phyloP scores from a whole-genome alignment of 2,888 invertebrate genomes.

The Prostheceraeus crozeri region DNA sequence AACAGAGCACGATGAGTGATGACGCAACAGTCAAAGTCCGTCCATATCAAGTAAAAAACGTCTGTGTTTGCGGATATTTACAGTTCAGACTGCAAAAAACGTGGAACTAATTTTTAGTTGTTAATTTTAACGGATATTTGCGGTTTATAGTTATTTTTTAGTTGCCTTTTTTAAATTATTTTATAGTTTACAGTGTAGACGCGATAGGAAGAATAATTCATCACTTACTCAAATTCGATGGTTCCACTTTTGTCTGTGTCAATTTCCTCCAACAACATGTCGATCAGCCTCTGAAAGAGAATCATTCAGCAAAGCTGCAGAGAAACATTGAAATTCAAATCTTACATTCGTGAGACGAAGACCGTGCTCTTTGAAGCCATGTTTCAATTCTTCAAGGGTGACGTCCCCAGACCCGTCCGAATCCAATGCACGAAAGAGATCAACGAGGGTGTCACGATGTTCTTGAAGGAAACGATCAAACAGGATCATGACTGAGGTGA shows the following conservation, averaged over 20 bases:
- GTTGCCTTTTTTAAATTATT: too few relatives aligned
- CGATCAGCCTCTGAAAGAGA: slow-evolving; percentile 45
- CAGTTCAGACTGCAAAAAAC: too few relatives aligned
- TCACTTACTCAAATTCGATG: slow-evolving; percentile 43
- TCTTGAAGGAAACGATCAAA: slow-evolving; percentile 46
- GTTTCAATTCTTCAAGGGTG: slow-evolving; percentile 48
- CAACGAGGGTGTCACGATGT: slow-evolving; percentile 44
- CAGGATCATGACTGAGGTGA: slow-evolving; percentile 41
- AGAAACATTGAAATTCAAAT: slow-evolving; percentile 12
- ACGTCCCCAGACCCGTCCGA: slow-evolving; percentile 46
- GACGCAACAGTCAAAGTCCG: too few relatives aligned
- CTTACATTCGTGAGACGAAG: slow-evolving; percentile 51
- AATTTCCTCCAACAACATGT: slow-evolving; percentile 45
- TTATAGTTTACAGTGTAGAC: too few relatives aligned
- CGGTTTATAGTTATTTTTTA: too few relatives aligned
- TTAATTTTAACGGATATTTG: too few relatives aligned
- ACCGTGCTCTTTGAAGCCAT: slow-evolving; percentile 48
- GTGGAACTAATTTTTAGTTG: too few relatives aligned
- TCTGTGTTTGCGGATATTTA: too few relatives aligned
- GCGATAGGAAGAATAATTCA: too few relatives aligned
- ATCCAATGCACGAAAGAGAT: slow-evolving; percentile 47
- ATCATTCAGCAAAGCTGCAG: slow-evolving; percentile 5
- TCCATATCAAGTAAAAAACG: too few relatives aligned
- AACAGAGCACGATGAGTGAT: too few relatives aligned
- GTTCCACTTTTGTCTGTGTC: slow-evolving; percentile 44